Percentiles rank a stretch among this genome's conserved stretches.
phyloP scores from a whole-genome alignment of 2,113 vertebrate genomes.

The Morphnarchus princeps region DNA sequence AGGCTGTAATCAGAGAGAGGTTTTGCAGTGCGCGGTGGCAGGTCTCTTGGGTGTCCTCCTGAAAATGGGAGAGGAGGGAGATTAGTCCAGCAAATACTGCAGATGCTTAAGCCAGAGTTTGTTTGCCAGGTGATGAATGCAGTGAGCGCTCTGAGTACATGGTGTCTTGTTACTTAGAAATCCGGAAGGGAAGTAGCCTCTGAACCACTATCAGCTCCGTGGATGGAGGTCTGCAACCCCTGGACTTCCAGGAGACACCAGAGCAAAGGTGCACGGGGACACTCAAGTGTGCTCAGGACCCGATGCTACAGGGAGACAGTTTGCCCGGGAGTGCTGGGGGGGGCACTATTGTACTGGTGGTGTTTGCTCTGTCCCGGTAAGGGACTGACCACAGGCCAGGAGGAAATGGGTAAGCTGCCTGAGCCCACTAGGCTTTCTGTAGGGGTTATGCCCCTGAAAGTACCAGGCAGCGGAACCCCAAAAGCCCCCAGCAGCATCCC shows the following conservation, averaged over 20 bases:
- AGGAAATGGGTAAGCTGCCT: background rate
- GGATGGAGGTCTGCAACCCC: background rate
- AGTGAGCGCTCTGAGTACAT: accelerated
- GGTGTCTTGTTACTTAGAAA: background rate
- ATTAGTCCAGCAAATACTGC: background rate
- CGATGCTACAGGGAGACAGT: background rate
- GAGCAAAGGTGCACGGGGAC: background rate
- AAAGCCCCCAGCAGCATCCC: too few species aligned
- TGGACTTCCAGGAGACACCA: background rate
- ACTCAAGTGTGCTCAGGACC: accelerated
- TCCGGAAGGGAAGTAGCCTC: background rate
- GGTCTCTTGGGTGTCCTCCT: background rate
- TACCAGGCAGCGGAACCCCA: accelerated
- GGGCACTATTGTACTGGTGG: background rate
- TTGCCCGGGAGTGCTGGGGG: background rate
- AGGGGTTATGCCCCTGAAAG: background rate
- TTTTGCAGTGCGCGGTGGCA: background rate
- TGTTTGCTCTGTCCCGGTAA: background rate
- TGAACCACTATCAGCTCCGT: background rate
- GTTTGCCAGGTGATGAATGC: background rate
- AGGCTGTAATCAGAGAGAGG: background rate
- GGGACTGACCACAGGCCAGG: background rate
- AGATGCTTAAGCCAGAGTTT: too few species aligned
- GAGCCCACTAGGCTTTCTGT: background rate
- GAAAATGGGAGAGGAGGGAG: background rate